Conservation (phyloP, 2,113 vertebrate genomes). For the Pyrgilauda ruficollis region DNA sequence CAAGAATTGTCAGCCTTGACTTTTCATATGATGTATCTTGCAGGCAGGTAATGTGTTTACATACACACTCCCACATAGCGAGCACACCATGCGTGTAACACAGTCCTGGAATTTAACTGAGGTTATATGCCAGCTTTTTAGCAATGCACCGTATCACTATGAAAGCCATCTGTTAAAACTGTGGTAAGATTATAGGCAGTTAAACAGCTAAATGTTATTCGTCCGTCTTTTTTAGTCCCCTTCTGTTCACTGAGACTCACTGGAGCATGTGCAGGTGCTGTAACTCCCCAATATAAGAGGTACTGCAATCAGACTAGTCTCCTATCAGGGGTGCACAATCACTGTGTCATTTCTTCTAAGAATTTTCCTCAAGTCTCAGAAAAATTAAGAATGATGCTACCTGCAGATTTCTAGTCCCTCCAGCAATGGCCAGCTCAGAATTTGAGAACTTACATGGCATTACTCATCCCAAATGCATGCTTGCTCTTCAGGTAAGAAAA, state of each 20-base stretch:
- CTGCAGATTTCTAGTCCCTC: neutral
- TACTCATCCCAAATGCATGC: neutral
- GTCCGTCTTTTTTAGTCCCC: slow-evolving; percentile 46
- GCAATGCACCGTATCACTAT: neutral
- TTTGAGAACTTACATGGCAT: neutral
- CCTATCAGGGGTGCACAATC: neutral
- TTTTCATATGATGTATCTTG: neutral
- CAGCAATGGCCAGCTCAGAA: neutral
- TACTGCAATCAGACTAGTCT: neutral
- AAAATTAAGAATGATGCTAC: neutral
- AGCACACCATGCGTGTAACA: neutral
- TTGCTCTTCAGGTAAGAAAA: neutral
- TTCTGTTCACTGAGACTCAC: slow-evolving; percentile 45
- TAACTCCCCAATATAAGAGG: neutral
- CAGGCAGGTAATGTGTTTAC: slow-evolving; percentile 30
- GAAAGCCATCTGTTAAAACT: slow-evolving; percentile 48
- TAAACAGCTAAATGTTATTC: slow-evolving; percentile 38
- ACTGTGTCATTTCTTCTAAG: neutral
- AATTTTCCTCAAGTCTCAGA: neutral
- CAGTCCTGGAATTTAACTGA: neutral
- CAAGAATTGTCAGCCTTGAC: neutral
- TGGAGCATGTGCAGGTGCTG: slow-evolving; percentile 8
- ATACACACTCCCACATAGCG: neutral
- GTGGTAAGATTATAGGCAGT: slow-evolving; percentile 25
- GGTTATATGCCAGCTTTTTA: slow-evolving; percentile 11